Evolutionary conservation across 1,140 invertebrate species (phyloP), one percentile per base, ranked within the genome.

Genomic region (Anagrus nilaparvatae): DNA sequence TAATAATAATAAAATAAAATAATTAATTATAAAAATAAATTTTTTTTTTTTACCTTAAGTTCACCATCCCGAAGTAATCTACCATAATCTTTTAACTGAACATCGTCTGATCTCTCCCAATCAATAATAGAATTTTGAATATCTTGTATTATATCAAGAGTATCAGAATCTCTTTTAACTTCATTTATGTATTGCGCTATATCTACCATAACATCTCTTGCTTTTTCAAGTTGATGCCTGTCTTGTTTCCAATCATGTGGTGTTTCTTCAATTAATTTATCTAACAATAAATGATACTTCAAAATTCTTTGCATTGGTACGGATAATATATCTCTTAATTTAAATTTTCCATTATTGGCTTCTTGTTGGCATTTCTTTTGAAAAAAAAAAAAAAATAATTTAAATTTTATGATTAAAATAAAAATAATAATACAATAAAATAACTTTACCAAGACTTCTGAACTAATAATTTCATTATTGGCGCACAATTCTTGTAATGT

Each of bases 271-370:
- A 96, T 81, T 17, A 98, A 67, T 69, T 97, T 96, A 61, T 94
- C 79, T 19, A 93, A 66, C 20, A 99, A 66, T 30, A 99, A 70
- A 65, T 97, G 93, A 67, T 99, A 99, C 59, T 98, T 98, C 19
- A 98, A 75, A 44, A 99, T 84, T 60, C 95, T 71, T 69, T 99
- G 95, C 90, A 99, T 97, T 5, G 95, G 95, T 23, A 99, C 91
- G 20, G 90, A 91, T 6, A 99, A 63, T 35, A 98, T 84, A 65
- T 97, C 94, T 21, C 91, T 73, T 38, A 99, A 66, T 65, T 93
- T 88, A 58, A 97, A 94, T 61, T 91, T 88, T 12, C 91, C 91
- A 54, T 94, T 88, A 66, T 94, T 97, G 45, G 91, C 90, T 60
- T 88, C 81, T 52, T 84, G 79, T 66, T 97, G 88, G 64, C 87